Percentiles rank a stretch among this genome's conserved stretches.
Evolutionary conservation across 2,113 vertebrate species (phyloP).

Genomic region (Protomyctophum bolini): DNA sequence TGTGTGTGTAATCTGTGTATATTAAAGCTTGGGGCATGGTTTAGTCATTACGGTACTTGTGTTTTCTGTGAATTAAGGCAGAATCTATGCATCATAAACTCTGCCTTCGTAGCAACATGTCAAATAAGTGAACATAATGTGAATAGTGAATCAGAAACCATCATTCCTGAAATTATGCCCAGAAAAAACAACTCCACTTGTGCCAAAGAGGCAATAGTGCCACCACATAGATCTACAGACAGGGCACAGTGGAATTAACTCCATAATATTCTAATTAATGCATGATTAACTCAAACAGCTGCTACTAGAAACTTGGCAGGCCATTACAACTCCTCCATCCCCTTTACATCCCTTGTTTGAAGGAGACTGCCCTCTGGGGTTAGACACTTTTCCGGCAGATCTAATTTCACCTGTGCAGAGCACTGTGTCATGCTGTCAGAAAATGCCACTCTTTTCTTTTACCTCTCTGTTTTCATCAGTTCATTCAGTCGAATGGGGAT

Average conservation of each 20-base stretch:
- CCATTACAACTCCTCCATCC: conserved; percentile 7
- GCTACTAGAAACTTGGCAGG: conserved; percentile 8
- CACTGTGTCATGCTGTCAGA: neutral
- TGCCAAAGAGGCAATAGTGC: too few relatives aligned
- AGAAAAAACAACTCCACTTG: too few relatives aligned
- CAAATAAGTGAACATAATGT: neutral
- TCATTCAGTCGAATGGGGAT: neutral
- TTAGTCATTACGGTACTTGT: too few relatives aligned
- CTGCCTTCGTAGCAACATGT: neutral
- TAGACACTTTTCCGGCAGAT: conserved; percentile 15
- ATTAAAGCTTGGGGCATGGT: too few relatives aligned
- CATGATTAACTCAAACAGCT: conserved; percentile 16
- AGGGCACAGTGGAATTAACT: conserved; percentile 37
- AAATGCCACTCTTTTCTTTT: conserved; percentile 12
- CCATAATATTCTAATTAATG: conserved; percentile 40
- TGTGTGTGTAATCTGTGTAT: too few relatives aligned
- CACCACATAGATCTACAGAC: neutral
- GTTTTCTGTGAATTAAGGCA: neutral
- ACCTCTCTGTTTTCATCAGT: conserved; percentile 1
- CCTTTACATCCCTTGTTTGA: conserved; percentile 5
- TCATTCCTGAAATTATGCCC: neutral
- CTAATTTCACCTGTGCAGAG: conserved; percentile 27
- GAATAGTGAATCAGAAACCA: conserved; percentile 18
- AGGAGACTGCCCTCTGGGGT: conserved; percentile 5
- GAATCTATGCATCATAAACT: conserved; percentile 4